Evolutionary conservation across 2,888 invertebrate genomes (phyloP), one percentile per base, ranked within the genome.

Genomic region (Macaria liturata): DNA sequence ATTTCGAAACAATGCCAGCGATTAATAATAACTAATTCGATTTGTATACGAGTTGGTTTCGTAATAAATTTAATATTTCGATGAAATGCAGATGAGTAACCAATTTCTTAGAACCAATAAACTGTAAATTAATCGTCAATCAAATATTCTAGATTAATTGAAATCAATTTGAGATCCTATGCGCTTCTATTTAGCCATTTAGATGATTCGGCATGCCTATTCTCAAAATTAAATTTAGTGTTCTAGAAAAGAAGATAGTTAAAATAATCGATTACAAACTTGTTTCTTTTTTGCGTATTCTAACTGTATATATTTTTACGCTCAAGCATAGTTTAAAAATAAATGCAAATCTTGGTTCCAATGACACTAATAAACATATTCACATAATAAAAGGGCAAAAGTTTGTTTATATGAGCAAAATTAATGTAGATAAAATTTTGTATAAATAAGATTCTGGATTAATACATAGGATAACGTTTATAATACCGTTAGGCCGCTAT

Each of bases 101-200:
- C 59, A 66, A 68, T 64, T 68, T 66, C 62, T 31, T 31, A 66
- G 66, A 67, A 72, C 49, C 62, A 60, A 69, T 66, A 61, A 68
- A 68, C 58, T 63, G 56, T 63, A 68, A 68, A 63, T 57, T 55
- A 64, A 65, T 64, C 62, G 61, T 66, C 59, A 67, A 68, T 66
- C 58, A 62, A 59, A 57, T 53, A 59, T 50, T 59, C 48, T 50
- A 8, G 52, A 62, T 65, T 65, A 53, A 61, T 63, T 49, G 57
- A 52, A 60, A 61, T 54, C 56, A 51, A 64, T 64, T 61, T 56
- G 37, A 49, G 48, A n/a, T 50, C 54, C 46, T 45, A 39, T 47
- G 42, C 39, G 44, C 59, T 63, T 52, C 57, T 65, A 61, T 64
- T 61, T 51, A 57, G 59, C 53, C 62, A 65, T 67, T 55, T 51